These are phyloP conservation scores for Tineola bisselliella DNA, from an alignment of 2,888 invertebrate species.

Conservation along the genomic window DNA sequence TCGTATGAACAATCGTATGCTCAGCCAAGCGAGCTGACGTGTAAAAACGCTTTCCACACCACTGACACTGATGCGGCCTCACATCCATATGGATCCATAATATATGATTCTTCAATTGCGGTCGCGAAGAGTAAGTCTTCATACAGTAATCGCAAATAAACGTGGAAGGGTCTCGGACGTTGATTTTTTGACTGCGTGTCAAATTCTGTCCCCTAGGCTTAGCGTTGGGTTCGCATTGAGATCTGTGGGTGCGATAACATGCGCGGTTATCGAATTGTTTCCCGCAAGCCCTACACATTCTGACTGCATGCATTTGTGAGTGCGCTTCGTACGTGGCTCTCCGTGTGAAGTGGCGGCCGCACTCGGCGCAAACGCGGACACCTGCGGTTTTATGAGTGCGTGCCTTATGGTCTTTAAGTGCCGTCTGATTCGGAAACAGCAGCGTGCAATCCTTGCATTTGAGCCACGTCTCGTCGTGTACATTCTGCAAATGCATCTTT, in stretches of 20 bases:
- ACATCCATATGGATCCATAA: slow-evolving; percentile 59
- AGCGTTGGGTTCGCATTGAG: slow-evolving; percentile 47
- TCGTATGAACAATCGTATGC: slow-evolving; percentile 62
- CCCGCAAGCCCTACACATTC: slow-evolving; percentile 45
- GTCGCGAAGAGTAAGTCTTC: slow-evolving; percentile 43
- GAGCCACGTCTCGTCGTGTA: slow-evolving; percentile 29
- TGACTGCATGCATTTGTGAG: slow-evolving; percentile 47
- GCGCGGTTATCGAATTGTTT: slow-evolving; percentile 46
- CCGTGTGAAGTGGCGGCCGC: slow-evolving; percentile 42
- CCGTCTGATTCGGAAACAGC: slow-evolving; percentile 27
- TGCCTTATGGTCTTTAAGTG: slow-evolving; percentile 31
- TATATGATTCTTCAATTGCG: slow-evolving; percentile 56
- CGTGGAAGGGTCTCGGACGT: slow-evolving; percentile 46
- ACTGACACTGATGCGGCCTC: slow-evolving; percentile 57
- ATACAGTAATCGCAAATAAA: slow-evolving; percentile 51
- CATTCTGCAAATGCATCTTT: slow-evolving; percentile 31
- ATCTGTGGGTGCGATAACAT: slow-evolving; percentile 49
- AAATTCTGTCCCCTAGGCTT: slow-evolving; percentile 35
- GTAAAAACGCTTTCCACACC: slow-evolving; percentile 62
- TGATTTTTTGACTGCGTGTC: slow-evolving; percentile 37
- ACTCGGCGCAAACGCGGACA: slow-evolving; percentile 38
- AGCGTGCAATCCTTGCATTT: slow-evolving; percentile 42
- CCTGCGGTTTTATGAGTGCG: slow-evolving; percentile 33
- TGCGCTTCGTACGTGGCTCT: slow-evolving; percentile 40
- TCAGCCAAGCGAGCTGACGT: slow-evolving; percentile 58